Conservation (phyloP, 2,797 vertebrate species). For the Channallabes apus region DNA sequence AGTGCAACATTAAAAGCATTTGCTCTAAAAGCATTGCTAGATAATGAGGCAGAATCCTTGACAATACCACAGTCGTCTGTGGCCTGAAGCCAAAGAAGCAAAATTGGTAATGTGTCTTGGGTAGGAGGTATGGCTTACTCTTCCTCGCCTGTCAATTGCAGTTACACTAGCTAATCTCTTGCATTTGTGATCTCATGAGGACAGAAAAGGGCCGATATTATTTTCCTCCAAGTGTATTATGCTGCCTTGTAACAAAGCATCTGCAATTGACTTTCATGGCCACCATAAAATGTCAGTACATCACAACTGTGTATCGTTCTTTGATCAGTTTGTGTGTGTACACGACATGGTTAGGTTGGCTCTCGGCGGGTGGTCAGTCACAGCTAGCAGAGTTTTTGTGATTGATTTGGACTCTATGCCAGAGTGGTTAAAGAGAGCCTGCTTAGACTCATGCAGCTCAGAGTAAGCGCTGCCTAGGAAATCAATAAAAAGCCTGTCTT, state of each 20-base stretch:
- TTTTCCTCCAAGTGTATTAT: no score
- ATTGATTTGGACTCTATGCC: slow-evolving; percentile 27
- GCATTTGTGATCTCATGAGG: neutral
- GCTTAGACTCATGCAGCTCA: slow-evolving; percentile 33
- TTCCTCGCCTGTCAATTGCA: neutral
- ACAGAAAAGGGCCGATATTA: neutral
- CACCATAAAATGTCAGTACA: neutral
- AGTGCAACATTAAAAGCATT: neutral
- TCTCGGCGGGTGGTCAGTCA: slow-evolving; percentile 23
- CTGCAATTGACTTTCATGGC: neutral
- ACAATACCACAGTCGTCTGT: neutral
- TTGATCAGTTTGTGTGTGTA: neutral
- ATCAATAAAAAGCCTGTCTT: slow-evolving; percentile 51
- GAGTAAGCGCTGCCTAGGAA: slow-evolving; percentile 31
- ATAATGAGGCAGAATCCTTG: neutral
- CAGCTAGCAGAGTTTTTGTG: slow-evolving; percentile 16
- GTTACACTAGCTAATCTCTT: neutral
- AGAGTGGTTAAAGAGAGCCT: slow-evolving; percentile 32
- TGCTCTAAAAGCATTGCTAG: neutral
- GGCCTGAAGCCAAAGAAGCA: neutral
- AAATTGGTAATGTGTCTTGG: neutral
- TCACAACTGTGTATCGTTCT: neutral
- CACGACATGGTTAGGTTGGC: neutral
- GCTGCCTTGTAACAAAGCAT: no score
- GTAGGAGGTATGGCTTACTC: no score